phyloP scores from a whole-genome alignment of 2,797 vertebrate species.

The Anableps anableps region DNA sequence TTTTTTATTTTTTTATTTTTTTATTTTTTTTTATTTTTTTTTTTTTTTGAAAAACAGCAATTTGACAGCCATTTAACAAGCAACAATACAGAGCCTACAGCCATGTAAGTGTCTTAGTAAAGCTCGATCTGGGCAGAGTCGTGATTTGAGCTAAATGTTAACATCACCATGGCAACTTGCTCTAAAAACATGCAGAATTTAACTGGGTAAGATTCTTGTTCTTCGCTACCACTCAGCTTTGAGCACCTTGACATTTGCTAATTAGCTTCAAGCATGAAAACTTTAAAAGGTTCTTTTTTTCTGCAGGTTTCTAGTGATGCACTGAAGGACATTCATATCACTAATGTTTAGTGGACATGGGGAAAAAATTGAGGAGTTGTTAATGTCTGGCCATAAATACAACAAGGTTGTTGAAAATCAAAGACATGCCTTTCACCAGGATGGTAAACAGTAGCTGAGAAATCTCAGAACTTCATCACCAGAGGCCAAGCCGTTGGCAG shows the following conservation, averaged over 20 bases:
- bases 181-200: conserved; percentile 3
- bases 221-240: neutral
- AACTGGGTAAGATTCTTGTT: conserved; percentile 9
- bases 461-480: neutral
- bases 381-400: neutral
- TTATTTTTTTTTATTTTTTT: too few relatives aligned
- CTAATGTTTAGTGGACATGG: neutral
- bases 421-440: neutral
- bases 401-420: neutral
- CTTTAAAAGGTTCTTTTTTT: neutral
- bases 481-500: conserved; percentile 1
- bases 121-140: conserved; percentile 8
- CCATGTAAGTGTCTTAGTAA: conserved; percentile 10
- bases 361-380: neutral
- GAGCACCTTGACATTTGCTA: neutral
- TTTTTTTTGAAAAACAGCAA: conserved; percentile 5
- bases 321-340: neutral
- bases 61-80: conserved; percentile 22
- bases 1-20: neutral
- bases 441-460: neutral
- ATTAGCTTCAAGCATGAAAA: neutral
- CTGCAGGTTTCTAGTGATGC: neutral
- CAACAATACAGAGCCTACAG: neutral
- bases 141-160: conserved; percentile 27
- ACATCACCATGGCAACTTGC: conserved; percentile 31